Evolutionary conservation across 2,113 vertebrate species (phyloP).

Genomic region (Prinia subflava): DNA sequence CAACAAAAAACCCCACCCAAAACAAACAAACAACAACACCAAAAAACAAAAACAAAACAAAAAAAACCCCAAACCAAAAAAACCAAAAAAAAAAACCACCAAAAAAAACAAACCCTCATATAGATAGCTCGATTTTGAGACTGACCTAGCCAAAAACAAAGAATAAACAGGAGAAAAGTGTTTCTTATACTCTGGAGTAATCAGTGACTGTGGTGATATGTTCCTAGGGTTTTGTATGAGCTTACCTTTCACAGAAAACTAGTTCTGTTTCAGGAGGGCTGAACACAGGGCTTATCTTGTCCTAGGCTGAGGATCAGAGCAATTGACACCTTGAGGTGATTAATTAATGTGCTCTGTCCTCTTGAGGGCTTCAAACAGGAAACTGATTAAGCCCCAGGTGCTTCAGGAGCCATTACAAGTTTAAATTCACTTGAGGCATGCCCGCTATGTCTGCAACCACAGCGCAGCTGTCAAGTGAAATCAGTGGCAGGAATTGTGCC

Average conservation of each 20-base stretch:
- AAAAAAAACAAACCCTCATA: not conserved
- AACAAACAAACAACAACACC: no score
- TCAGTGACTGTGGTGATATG: not conserved
- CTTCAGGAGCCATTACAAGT: not conserved
- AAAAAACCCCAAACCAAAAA: no score
- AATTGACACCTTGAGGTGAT: not conserved
- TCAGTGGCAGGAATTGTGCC: not conserved
- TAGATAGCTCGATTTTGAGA: not conserved
- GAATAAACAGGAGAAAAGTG: not conserved
- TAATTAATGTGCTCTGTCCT: not conserved
- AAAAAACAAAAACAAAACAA: no score
- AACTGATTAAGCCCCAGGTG: not conserved
- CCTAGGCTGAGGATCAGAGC: not conserved
- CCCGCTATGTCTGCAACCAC: not conserved
- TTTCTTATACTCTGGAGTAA: not conserved
- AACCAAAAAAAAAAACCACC: no score
- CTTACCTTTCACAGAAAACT: not conserved
- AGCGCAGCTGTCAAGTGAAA: not conserved
- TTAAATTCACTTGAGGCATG: not conserved
- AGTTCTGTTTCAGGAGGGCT: not conserved
- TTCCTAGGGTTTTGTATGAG: not conserved
- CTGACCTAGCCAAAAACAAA: not conserved
- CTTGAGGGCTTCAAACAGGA: not conserved
- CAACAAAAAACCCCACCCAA: no score
- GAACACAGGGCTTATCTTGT: not conserved